Evolutionary conservation across 2,797 vertebrate species (phyloP).

Genomic region (Rhynchonycteris naso): DNA sequence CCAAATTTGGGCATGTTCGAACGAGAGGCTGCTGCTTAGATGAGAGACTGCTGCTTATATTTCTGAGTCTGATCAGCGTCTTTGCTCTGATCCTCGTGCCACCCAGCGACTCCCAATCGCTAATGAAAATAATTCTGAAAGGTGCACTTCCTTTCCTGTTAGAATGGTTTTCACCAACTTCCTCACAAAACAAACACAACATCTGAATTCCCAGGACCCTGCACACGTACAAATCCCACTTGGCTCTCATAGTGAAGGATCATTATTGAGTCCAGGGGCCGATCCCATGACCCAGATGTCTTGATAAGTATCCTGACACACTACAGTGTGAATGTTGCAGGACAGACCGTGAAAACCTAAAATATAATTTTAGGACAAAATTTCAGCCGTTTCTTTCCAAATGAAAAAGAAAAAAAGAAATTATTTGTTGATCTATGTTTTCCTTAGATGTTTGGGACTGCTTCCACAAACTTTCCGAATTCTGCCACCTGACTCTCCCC

Average conservation of each 20-base stretch:
- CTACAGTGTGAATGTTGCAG: background rate
- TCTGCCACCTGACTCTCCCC: background rate
- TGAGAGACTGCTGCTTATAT: background rate
- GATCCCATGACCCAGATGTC: background rate
- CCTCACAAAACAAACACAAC: background rate
- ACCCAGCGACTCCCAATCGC: background rate
- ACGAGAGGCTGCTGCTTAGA: background rate
- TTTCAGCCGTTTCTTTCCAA: slow-evolving; percentile 11
- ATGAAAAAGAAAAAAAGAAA: background rate
- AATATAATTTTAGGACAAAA: background rate
- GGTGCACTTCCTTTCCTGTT: background rate
- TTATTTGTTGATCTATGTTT: background rate
- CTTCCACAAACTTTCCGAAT: background rate
- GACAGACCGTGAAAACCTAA: background rate
- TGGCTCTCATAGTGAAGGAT: background rate
- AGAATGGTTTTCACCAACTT: background rate
- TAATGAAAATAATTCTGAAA: background rate
- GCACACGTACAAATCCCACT: background rate
- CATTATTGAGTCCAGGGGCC: background rate
- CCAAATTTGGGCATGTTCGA: background rate
- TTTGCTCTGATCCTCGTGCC: accelerated
- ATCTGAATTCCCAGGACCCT: background rate
- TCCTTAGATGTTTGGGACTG: background rate
- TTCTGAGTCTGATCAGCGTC: background rate
- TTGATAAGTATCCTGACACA: background rate